phyloP scores from a whole-genome alignment of 2,888 invertebrate genomes.

The Antheraea assamensis region DNA sequence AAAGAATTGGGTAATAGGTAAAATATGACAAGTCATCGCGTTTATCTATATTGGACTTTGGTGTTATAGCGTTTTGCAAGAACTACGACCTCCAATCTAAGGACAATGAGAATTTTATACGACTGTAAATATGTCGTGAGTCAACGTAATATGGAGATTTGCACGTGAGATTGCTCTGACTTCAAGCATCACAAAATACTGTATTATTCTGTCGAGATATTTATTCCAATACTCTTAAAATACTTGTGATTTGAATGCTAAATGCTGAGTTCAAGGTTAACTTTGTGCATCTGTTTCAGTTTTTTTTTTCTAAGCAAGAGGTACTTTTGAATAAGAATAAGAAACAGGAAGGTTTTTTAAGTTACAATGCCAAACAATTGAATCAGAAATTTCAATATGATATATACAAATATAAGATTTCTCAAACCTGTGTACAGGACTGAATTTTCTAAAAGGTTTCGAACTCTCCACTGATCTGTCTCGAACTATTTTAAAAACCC shows the following conservation, averaged over 20 bases:
- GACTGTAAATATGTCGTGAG: conserved; percentile 31
- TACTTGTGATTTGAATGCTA: background rate
- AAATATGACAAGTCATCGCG: background rate
- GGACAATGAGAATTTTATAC: conserved; percentile 41
- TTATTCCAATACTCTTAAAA: background rate
- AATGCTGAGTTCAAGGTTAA: background rate
- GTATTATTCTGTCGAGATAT: background rate
- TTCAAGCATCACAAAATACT: conserved; percentile 12
- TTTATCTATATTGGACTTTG: background rate
- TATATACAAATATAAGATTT: no score
- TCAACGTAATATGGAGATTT: conserved; percentile 45
- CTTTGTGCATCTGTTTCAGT: background rate
- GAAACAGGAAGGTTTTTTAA: no score
- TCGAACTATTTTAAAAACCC: no score
- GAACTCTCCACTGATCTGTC: no score
- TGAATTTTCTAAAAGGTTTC: no score
- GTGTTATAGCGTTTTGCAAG: background rate
- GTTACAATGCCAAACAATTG: background rate
- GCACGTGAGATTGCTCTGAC: conserved; percentile 48
- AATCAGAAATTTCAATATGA: background rate
- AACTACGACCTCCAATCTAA: conserved; percentile 42
- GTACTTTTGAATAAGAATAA: no score
- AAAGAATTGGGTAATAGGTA: background rate
- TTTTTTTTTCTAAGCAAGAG: background rate
- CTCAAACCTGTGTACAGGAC: no score